These are phyloP conservation scores for Beaufortia kweichowensis DNA, from an alignment of 2,113 vertebrate genomes.

Conservation along the genomic window DNA sequence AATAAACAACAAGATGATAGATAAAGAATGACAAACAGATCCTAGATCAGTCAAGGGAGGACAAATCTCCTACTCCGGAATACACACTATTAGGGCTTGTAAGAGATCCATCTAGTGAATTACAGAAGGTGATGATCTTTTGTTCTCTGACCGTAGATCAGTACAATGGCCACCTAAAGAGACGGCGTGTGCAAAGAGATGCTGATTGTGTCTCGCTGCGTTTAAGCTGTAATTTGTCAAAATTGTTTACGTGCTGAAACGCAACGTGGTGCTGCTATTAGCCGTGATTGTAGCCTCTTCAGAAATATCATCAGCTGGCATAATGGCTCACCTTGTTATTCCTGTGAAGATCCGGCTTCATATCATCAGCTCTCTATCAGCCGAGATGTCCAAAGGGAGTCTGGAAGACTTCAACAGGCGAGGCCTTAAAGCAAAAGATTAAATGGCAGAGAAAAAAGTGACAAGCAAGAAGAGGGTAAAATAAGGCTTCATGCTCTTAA, in stretches of 20 bases:
- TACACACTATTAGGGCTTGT: slow-evolving; percentile 29
- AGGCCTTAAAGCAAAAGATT: slow-evolving; percentile 37
- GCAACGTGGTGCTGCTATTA: not conserved
- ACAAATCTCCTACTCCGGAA: slow-evolving; percentile 44
- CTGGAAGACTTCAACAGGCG: slow-evolving; percentile 50
- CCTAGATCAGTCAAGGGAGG: slow-evolving; percentile 43
- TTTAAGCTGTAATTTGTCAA: slow-evolving; percentile 7
- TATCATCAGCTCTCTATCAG: slow-evolving; percentile 57
- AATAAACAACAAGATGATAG: slow-evolving; percentile 43
- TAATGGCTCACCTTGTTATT: slow-evolving; percentile 52
- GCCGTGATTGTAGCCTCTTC: not conserved
- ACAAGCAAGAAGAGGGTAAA: too few species aligned
- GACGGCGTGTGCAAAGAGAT: not conserved
- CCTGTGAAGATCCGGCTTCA: slow-evolving; percentile 55
- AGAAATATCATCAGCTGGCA: not conserved
- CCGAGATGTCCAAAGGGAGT: slow-evolving; percentile 47
- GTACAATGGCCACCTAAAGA: not conserved
- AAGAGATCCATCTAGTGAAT: slow-evolving; percentile 50
- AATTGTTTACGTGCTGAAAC: not conserved
- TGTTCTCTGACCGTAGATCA: slow-evolving; percentile 39
- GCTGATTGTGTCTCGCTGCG: not conserved
- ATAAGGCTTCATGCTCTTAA: too few species aligned
- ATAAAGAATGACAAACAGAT: slow-evolving; percentile 38
- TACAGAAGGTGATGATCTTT: slow-evolving; percentile 33
- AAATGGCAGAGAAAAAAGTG: not conserved